These are phyloP conservation scores for Nesospiza acunhae DNA, from an alignment of 2,113 vertebrate genomes.

Conservation along the genomic window DNA sequence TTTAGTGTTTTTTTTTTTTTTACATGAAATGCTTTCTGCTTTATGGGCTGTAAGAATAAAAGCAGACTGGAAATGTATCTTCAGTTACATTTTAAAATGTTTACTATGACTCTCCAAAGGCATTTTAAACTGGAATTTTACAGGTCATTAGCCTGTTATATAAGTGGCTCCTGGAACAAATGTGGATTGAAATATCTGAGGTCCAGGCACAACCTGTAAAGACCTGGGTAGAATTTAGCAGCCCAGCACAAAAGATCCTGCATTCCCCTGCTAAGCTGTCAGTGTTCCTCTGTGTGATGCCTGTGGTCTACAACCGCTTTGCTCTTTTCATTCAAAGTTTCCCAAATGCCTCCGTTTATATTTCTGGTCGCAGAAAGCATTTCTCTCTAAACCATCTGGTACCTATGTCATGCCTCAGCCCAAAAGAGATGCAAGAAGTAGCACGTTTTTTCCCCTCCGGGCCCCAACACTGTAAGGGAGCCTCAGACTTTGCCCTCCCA, in stretches of 20 bases:
- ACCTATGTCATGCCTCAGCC: neutral
- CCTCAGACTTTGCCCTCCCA: neutral
- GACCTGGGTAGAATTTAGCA: neutral
- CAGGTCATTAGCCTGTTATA: neutral
- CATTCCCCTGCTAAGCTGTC: neutral
- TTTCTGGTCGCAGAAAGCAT: neutral
- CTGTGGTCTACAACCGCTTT: neutral
- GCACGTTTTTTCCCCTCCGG: neutral
- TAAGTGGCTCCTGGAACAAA: neutral
- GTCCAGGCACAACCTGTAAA: neutral
- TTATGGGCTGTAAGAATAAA: conserved; percentile 18
- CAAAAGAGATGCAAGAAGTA: neutral
- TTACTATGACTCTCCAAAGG: conserved; percentile 9
- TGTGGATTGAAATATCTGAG: neutral
- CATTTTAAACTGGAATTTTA: conserved; percentile 27
- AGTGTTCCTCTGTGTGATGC: neutral
- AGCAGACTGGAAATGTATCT: conserved; percentile 5
- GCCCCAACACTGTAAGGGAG: neutral
- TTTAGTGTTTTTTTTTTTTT: neutral
- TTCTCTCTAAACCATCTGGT: neutral
- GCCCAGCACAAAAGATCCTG: neutral
- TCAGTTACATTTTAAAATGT: neutral
- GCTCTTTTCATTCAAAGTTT: neutral
- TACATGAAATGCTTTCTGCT: neutral
- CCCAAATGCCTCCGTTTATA: neutral